phyloP scores from a whole-genome alignment of 1,140 invertebrate genomes.

The Bombus confusus region DNA sequence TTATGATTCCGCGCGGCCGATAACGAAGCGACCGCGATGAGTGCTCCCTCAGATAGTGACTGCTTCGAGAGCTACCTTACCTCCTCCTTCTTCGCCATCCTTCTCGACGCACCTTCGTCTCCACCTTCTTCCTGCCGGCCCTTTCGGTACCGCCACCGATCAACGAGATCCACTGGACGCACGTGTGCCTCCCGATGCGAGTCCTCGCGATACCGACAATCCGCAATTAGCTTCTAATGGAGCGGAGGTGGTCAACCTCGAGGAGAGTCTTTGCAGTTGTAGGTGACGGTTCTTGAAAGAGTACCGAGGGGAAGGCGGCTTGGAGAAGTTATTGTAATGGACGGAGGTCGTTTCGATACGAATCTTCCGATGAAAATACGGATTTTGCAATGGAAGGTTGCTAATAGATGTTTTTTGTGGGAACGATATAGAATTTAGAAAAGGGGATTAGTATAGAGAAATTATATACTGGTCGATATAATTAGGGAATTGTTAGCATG shows the following conservation, averaged over 20 bases:
- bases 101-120: slow-evolving; percentile 19
- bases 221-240: slow-evolving; percentile 38
- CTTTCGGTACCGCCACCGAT: slow-evolving; percentile 29
- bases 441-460: too few species aligned
- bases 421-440: too few species aligned
- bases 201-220: slow-evolving; percentile 27
- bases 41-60: slow-evolving; percentile 59
- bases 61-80: background rate
- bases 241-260: background rate
- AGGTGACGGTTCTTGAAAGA: background rate
- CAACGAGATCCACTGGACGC: slow-evolving; percentile 13
- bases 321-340: too few species aligned
- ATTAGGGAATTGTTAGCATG: too few species aligned
- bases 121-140: background rate
- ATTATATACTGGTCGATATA: too few species aligned
- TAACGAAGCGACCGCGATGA: slow-evolving; percentile 66
- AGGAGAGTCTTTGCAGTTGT: background rate
- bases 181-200: slow-evolving; percentile 33
- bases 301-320: background rate
- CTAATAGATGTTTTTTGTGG: background rate
- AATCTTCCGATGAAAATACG: too few species aligned
- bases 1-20: slow-evolving; percentile 70
- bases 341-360: too few species aligned
- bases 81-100: background rate
- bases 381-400: background rate